Percentiles rank a stretch among this genome's conserved stretches.
Conservation (phyloP, 2,797 vertebrate genomes). For the Borostomias antarcticus region DNA sequence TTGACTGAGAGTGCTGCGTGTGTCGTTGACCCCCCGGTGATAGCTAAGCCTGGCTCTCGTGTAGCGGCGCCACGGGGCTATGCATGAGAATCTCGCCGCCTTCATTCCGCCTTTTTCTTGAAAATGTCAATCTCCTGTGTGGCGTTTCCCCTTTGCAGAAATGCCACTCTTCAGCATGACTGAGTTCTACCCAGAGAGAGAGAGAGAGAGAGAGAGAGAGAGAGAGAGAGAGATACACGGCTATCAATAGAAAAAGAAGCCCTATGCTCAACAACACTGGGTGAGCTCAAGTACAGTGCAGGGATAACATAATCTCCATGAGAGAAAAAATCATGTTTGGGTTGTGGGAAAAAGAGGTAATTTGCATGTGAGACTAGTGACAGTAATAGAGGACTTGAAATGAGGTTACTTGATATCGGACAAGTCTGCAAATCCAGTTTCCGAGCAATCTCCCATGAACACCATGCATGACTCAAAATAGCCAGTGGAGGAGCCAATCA, state of each 20-base stretch:
- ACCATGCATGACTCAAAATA: constrained; percentile 75
- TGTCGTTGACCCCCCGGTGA: constrained; percentile 28
- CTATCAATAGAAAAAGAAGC: constrained; percentile 66
- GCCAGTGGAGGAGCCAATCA: constrained; percentile 75
- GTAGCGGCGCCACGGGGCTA: constrained; percentile 40
- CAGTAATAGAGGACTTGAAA: constrained; percentile 80
- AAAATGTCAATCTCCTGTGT: constrained; percentile 72
- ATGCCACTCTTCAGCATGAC: constrained; percentile 64
- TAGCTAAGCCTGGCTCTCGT: constrained; percentile 31
- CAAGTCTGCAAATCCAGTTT: constrained; percentile 78
- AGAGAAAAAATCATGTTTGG: constrained; percentile 68
- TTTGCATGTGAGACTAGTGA: constrained; percentile 80
- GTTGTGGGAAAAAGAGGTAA: constrained; percentile 72
- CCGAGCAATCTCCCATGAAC: constrained; percentile 75
- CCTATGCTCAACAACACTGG: constrained; percentile 63
- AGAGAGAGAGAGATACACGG: constrained; percentile 61
- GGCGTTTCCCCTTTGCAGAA: constrained; percentile 52
- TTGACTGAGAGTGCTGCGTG: constrained; percentile 53
- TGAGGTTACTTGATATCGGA: constrained; percentile 81
- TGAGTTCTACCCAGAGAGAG: constrained; percentile 53
- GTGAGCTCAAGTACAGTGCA: constrained; percentile 66
- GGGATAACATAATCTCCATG: constrained; percentile 75
- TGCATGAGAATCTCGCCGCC: constrained; percentile 47
- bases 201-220: constrained; percentile 47
- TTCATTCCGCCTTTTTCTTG: constrained; percentile 39